phyloP scores from a whole-genome alignment of 2,113 vertebrate species.

The Passer montanus region DNA sequence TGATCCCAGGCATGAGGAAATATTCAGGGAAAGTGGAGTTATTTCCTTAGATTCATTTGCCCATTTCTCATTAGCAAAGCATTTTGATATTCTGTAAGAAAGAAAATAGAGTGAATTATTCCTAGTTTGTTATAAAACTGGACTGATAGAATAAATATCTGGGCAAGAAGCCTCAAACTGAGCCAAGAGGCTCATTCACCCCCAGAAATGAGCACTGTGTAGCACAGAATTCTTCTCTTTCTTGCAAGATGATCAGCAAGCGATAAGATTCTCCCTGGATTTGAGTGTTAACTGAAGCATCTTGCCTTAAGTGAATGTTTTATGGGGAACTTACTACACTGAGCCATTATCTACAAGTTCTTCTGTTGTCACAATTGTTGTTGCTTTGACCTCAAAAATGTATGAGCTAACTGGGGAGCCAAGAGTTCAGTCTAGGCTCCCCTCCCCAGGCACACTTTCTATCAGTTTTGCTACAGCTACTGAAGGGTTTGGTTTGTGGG shows the following conservation, averaged over 20 bases:
- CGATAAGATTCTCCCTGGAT: conserved; percentile 38
- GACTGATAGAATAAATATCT: conserved; percentile 30
- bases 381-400: neutral
- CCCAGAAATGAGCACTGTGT: neutral
- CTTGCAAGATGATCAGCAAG: neutral
- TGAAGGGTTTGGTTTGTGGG: neutral
- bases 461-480: neutral
- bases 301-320: neutral
- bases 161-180: conserved; percentile 2
- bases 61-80: conserved; percentile 42
- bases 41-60: conserved; percentile 50
- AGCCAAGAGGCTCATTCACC: conserved; percentile 25
- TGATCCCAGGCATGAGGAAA: conserved; percentile 49
- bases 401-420: neutral
- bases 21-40: conserved; percentile 7
- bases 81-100: conserved; percentile 18
- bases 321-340: neutral
- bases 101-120: conserved; percentile 14
- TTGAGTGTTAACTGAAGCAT: conserved; percentile 10
- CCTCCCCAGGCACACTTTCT: neutral
- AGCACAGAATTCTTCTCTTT: neutral
- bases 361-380: neutral
- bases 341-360: neutral
- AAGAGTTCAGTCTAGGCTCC: neutral
- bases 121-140: conserved; percentile 31